Conservation (phyloP, 2,113 vertebrate genomes). For the Ranitomeya variabilis region DNA sequence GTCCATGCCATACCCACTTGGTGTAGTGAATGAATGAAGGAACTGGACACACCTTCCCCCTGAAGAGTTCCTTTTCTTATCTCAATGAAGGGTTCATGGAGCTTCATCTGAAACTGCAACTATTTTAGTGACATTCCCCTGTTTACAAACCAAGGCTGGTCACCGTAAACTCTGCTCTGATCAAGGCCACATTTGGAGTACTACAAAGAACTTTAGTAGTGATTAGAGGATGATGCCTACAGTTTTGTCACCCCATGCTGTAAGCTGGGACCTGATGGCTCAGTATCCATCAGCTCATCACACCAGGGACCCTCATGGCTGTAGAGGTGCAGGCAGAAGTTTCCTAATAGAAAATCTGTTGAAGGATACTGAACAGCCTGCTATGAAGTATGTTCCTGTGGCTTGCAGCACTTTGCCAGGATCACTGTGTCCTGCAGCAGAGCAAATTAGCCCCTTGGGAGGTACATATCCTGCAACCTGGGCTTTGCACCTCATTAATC, state of each 20-base stretch:
- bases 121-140: conserved; percentile 41
- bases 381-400: conserved; percentile 60
- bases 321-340: conserved; percentile 86
- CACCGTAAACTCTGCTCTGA: neutral
- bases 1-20: conserved; percentile 81
- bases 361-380: conserved; percentile 70
- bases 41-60: conserved; percentile 89
- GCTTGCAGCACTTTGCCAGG: conserved; percentile 70
- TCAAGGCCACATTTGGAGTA: neutral
- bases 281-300: conserved; percentile 73
- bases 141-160: neutral
- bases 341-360: conserved; percentile 94
- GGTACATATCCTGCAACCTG: conserved; percentile 69
- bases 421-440: conserved; percentile 69
- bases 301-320: conserved; percentile 73
- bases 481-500: conserved; percentile 72
- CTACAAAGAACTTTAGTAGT: neutral
- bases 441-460: conserved; percentile 65
- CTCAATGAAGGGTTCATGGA: conserved; percentile 63
- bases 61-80: conserved; percentile 76
- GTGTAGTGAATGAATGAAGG: conserved; percentile 90
- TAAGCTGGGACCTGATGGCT: conserved; percentile 72
- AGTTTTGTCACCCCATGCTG: conserved; percentile 72
- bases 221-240: conserved; percentile 73
- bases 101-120: conserved; percentile 34